Percentiles rank a stretch among this genome's conserved stretches.
Conservation (phyloP, 2,797 vertebrate genomes). For the Melanotaenia parkinsoni region DNA sequence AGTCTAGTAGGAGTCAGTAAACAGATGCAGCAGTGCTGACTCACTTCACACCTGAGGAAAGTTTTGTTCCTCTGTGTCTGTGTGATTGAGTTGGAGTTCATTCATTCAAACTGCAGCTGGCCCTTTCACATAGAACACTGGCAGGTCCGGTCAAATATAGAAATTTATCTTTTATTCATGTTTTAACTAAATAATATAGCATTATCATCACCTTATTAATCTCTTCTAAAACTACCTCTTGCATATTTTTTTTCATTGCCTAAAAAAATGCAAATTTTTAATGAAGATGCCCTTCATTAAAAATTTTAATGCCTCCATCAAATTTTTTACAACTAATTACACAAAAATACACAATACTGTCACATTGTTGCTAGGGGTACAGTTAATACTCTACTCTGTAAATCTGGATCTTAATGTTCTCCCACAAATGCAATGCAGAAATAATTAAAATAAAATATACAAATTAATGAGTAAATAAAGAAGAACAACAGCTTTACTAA, state of each 20-base stretch:
- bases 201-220: neutral
- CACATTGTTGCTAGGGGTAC: neutral
- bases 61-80: neutral
- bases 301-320: neutral
- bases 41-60: neutral
- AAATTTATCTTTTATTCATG: neutral
- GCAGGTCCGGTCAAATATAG: neutral
- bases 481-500: too few species aligned
- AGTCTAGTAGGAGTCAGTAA: neutral
- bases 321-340: neutral
- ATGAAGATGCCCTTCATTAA: too few species aligned
- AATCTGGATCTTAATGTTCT: neutral
- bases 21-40: neutral
- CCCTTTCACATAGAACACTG: too few species aligned
- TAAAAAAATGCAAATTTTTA: neutral
- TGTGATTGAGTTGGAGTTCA: too few species aligned
- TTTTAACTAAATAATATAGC: neutral
- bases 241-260: neutral
- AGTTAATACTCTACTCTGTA: neutral
- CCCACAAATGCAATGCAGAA: neutral
- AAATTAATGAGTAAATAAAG: too few species aligned
- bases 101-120: too few species aligned
- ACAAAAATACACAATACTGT: neutral
- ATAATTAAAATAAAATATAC: too few species aligned
- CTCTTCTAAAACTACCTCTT: neutral